These are phyloP conservation scores for Periophthalmus modestus DNA, from an alignment of 2,113 vertebrate genomes.

Conservation along the genomic window DNA sequence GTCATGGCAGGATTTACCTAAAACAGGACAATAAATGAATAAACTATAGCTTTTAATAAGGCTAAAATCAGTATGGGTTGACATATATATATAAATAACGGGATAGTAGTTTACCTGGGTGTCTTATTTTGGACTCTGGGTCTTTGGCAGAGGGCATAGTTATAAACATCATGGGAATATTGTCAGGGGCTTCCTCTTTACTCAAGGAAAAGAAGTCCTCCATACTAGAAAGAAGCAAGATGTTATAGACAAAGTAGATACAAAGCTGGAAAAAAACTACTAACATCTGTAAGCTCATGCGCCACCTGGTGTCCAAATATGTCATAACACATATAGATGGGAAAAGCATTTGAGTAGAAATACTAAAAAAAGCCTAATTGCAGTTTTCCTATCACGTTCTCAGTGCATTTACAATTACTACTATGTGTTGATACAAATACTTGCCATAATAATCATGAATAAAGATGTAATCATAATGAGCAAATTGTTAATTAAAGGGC, in stretches of 20 bases:
- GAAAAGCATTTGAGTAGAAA: background rate
- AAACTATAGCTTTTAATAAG: background rate
- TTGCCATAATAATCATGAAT: too few relatives aligned
- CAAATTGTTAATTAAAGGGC: too few relatives aligned
- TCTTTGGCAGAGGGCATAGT: slow-evolving; percentile 86
- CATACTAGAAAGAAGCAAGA: slow-evolving; percentile 70
- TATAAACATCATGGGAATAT: slow-evolving; percentile 85
- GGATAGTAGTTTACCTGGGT: too few relatives aligned
- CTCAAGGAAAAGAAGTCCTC: slow-evolving; percentile 70
- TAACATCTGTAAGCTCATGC: slow-evolving; percentile 16
- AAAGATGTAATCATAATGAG: too few relatives aligned
- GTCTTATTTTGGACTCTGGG: slow-evolving; percentile 78
- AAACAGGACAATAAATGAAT: background rate
- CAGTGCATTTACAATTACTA: background rate
- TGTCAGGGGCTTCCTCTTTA: slow-evolving; percentile 81
- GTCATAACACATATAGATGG: background rate
- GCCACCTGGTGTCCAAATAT: slow-evolving; percentile 32
- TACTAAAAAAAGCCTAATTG: background rate
- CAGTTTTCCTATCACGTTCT: background rate
- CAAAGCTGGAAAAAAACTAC: background rate
- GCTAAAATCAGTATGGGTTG: background rate
- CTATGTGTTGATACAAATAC: background rate
- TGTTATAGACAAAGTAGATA: background rate
- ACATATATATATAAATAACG: too few relatives aligned
- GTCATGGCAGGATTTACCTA: slow-evolving; percentile 87